phyloP scores from a whole-genome alignment of 2,888 invertebrate species.

The Parnassius apollo region DNA sequence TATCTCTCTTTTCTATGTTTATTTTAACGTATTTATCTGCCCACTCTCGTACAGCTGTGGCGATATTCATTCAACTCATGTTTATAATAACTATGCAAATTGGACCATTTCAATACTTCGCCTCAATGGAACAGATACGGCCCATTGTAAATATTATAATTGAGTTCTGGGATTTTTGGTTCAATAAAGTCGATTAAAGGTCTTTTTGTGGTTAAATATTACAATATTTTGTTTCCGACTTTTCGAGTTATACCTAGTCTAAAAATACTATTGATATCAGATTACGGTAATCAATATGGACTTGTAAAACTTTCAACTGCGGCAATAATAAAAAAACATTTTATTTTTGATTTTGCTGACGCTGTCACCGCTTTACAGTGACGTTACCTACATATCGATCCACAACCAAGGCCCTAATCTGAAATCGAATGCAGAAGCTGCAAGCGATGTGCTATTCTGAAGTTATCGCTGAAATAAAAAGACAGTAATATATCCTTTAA shows the following conservation, averaged over 20 bases:
- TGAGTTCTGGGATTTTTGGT: conserved; percentile 53
- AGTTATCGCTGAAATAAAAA: too few species aligned
- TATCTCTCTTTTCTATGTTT: conserved; percentile 26
- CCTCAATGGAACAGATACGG: conserved; percentile 56
- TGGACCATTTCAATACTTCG: conserved; percentile 68
- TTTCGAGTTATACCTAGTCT: background rate
- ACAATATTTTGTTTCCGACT: background rate
- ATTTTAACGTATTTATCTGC: conserved; percentile 36
- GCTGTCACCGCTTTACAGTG: too few species aligned
- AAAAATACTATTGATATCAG: background rate
- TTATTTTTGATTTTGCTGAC: background rate
- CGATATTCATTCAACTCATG: conserved; percentile 54
- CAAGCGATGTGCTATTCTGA: too few species aligned
- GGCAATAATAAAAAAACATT: background rate
- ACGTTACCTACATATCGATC: too few species aligned
- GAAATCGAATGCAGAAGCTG: too few species aligned
- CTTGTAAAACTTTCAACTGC: background rate
- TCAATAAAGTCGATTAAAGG: conserved; percentile 5
- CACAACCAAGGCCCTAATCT: too few species aligned
- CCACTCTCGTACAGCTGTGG: conserved; percentile 42
- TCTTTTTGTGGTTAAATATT: background rate
- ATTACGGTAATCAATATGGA: conserved; percentile 1
- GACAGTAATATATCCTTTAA: too few species aligned
- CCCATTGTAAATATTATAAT: conserved; percentile 53
- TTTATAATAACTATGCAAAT: conserved; percentile 75